Conservation (phyloP, 1,140 invertebrate genomes). For the Ceratina australensis region DNA sequence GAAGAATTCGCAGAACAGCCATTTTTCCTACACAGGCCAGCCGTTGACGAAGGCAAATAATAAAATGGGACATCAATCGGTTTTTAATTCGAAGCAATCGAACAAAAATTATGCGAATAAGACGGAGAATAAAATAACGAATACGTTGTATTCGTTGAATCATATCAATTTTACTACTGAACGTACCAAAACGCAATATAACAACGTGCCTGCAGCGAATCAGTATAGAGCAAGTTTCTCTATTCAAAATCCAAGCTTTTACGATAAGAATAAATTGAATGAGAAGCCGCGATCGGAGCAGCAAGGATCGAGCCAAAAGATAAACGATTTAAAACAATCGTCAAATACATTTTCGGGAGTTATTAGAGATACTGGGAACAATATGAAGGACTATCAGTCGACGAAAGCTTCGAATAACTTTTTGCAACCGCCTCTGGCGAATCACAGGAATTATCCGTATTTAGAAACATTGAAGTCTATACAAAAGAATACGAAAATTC, state of each 20-base stretch:
- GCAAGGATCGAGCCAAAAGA: not conserved
- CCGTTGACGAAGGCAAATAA: not conserved
- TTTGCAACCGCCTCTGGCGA: not conserved
- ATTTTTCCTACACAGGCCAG: no score
- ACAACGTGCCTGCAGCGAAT: not conserved
- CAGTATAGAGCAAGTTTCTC: not conserved
- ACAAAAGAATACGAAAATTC: constrained; percentile 48
- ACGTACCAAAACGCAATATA: not conserved
- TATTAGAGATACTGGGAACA: not conserved
- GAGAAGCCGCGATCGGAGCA: not conserved
- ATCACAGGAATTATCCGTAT: constrained; percentile 64
- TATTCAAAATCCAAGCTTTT: not conserved
- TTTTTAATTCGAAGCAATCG: not conserved
- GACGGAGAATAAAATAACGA: not conserved
- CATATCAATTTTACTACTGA: not conserved
- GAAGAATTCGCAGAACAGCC: not conserved
- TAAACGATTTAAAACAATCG: not conserved
- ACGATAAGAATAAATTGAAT: constrained; percentile 2
- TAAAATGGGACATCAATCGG: not conserved
- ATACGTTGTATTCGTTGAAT: not conserved
- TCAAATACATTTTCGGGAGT: not conserved
- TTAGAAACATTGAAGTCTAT: constrained; percentile 66
- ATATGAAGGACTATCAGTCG: not conserved
- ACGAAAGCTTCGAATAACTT: not conserved
- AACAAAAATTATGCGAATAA: not conserved